phyloP scores from a whole-genome alignment of 2,797 vertebrate genomes.

The Microctenopoma steveboyesi region DNA sequence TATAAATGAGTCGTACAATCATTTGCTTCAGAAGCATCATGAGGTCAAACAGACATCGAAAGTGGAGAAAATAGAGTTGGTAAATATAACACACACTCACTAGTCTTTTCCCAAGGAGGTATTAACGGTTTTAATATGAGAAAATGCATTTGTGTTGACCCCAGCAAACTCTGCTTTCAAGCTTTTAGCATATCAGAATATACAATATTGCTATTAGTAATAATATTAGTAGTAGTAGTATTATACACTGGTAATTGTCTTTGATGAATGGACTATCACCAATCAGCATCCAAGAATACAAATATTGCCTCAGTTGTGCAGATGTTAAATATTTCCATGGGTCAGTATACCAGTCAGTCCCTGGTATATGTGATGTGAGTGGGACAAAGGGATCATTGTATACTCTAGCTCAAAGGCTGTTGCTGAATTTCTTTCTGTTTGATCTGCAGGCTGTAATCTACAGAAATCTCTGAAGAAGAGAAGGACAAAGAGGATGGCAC shows the following conservation, averaged over 20 bases:
- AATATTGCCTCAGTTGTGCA: constrained; percentile 48
- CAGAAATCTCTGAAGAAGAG: constrained; percentile 58
- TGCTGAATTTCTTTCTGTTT: constrained; percentile 77
- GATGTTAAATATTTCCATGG: constrained; percentile 37
- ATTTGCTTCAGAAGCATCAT: constrained; percentile 32
- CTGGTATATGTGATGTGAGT: constrained; percentile 50
- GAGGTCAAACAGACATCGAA: constrained; percentile 42
- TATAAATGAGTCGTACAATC: constrained; percentile 50
- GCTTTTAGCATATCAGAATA: neutral
- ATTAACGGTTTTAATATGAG: neutral
- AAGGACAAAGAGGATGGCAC: constrained; percentile 59
- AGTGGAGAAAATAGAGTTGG: constrained; percentile 13
- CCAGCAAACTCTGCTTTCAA: constrained; percentile 11
- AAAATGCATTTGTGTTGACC: constrained; percentile 17
- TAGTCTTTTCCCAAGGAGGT: constrained; percentile 2
- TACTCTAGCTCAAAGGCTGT: constrained; percentile 56
- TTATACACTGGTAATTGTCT: neutral
- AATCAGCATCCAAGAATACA: constrained; percentile 17
- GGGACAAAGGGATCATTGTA: constrained; percentile 73
- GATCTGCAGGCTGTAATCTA: constrained; percentile 81
- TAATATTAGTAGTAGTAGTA: neutral
- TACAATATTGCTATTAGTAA: neutral
- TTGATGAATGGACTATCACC: constrained; percentile 13
- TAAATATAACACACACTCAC: constrained; percentile 34
- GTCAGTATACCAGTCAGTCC: constrained; percentile 27